Evolutionary conservation across 2,888 invertebrate genomes (phyloP).

Genomic region (Amblyjoppa proteus): DNA sequence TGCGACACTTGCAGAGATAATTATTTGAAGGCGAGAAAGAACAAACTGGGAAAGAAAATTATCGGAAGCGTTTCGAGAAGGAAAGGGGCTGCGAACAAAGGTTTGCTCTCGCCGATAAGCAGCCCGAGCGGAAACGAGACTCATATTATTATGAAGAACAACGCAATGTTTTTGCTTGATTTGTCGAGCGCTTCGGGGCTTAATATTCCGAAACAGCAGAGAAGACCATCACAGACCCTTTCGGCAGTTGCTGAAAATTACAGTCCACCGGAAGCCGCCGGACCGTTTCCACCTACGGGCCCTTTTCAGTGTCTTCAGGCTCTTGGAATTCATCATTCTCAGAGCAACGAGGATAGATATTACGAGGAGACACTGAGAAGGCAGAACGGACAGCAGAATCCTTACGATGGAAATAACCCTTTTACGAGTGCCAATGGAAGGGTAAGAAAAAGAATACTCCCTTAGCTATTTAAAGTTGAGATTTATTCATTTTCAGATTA

Average conservation of each 20-base stretch:
- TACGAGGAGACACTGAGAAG: slow-evolving; percentile 86
- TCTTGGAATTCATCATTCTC: slow-evolving; percentile 83
- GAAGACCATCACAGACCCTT: slow-evolving; percentile 84
- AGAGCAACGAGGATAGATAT: slow-evolving; percentile 80
- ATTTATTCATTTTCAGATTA: neutral
- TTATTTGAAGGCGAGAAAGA: slow-evolving; percentile 85
- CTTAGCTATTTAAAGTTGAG: neutral
- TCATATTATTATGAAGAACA: slow-evolving; percentile 94
- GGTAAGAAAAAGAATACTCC: slow-evolving; percentile 76
- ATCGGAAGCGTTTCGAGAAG: slow-evolving; percentile 77
- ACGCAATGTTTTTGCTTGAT: slow-evolving; percentile 97
- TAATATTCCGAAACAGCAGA: slow-evolving; percentile 83
- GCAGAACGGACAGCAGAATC: slow-evolving; percentile 84
- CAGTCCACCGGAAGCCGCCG: slow-evolving; percentile 86
- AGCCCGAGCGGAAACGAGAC: slow-evolving; percentile 85
- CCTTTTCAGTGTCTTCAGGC: slow-evolving; percentile 88
- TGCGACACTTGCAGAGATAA: slow-evolving; percentile 96
- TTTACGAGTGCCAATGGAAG: slow-evolving; percentile 81
- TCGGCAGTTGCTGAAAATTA: slow-evolving; percentile 87
- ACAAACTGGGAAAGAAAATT: slow-evolving; percentile 79
- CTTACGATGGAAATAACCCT: slow-evolving; percentile 76
- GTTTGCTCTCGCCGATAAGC: slow-evolving; percentile 80
- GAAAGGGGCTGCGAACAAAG: slow-evolving; percentile 74
- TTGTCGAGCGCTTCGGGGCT: slow-evolving; percentile 91
- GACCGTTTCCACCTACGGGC: slow-evolving; percentile 86